phyloP scores from a whole-genome alignment of 2,797 vertebrate species.

The Fratercula arctica region DNA sequence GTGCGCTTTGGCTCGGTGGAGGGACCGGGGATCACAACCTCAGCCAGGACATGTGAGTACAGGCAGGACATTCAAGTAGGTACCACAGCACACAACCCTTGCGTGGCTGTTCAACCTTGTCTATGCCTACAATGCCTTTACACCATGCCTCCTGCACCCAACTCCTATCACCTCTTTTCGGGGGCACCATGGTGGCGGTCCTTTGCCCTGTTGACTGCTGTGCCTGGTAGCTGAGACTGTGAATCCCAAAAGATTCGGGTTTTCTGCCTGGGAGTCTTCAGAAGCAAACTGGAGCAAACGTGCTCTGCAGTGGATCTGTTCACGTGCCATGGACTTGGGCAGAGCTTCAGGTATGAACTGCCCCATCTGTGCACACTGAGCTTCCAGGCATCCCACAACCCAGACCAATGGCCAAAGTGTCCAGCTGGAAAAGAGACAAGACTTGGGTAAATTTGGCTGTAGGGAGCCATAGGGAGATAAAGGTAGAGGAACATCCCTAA shows the following conservation, averaged over 20 bases:
- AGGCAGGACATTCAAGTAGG: not conserved
- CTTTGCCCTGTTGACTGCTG: not conserved
- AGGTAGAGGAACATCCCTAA: not conserved
- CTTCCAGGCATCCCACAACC: not conserved
- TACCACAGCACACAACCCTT: not conserved
- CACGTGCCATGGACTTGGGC: not conserved
- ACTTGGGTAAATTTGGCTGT: not conserved
- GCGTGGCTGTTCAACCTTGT: rapidly evolving
- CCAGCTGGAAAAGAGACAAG: not conserved
- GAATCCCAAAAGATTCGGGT: not conserved
- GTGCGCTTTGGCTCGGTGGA: constrained; percentile 85
- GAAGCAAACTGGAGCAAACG: not conserved
- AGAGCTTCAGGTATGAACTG: not conserved
- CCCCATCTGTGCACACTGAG: not conserved
- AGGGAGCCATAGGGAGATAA: not conserved
- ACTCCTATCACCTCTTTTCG: not conserved
- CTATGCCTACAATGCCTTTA: not conserved
- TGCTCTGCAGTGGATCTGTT: not conserved
- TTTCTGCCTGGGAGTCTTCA: not conserved
- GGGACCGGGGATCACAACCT: constrained; percentile 87
- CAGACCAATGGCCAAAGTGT: not conserved
- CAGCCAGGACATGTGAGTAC: constrained; percentile 87
- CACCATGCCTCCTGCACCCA: not conserved
- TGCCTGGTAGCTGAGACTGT: not conserved
- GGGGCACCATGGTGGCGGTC: not conserved